These are phyloP conservation scores for Zygogramma bicolorata DNA, from an alignment of 2,888 invertebrate species.

Conservation along the genomic window DNA sequence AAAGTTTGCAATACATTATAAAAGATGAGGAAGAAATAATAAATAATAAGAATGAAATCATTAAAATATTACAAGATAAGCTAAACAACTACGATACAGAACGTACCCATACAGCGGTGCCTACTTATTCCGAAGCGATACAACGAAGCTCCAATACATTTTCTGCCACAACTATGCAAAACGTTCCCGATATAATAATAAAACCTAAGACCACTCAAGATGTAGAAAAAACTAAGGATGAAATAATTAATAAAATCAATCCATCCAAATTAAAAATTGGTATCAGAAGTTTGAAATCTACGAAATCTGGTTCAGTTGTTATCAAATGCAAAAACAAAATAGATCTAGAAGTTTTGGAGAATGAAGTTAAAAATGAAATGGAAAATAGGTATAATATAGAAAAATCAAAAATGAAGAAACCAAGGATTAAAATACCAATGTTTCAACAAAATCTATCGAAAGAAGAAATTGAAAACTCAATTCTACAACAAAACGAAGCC, in stretches of 20 bases:
- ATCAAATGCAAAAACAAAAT: conserved; percentile 15
- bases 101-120: neutral
- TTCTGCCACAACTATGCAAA: neutral
- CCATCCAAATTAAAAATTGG: too few relatives aligned
- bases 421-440: too few relatives aligned
- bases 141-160: conserved; percentile 1
- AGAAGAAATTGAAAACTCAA: too few relatives aligned
- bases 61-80: too few relatives aligned
- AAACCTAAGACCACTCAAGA: conserved; percentile 8
- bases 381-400: too few relatives aligned
- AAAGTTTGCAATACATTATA: conserved; percentile 8
- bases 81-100: conserved; percentile 16
- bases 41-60: conserved; percentile 16
- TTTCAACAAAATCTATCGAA: too few relatives aligned
- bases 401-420: too few relatives aligned
- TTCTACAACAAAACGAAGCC: too few relatives aligned
- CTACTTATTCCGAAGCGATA: neutral
- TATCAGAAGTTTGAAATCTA: neutral
- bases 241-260: too few relatives aligned
- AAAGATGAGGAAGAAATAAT: conserved; percentile 18
- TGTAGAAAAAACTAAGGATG: conserved; percentile 8
- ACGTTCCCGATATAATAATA: conserved; percentile 11
- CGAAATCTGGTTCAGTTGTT: neutral
- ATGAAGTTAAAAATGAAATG: neutral
- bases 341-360: too few relatives aligned